Conservation (phyloP, 2,888 invertebrate species). For the Cryptocheilus praepositus region DNA sequence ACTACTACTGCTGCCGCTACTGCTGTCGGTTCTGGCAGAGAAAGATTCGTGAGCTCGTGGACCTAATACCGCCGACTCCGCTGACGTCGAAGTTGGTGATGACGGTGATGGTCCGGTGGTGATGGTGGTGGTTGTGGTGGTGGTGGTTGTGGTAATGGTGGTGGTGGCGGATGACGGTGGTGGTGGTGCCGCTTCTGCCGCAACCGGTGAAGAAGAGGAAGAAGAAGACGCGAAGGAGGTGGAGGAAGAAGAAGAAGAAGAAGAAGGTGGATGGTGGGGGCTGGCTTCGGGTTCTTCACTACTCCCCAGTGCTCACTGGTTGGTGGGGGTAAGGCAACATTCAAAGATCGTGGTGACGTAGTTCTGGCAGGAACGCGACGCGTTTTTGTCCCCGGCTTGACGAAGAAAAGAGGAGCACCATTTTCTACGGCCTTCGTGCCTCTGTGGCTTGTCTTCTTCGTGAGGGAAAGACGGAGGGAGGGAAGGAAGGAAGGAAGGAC, state of each 20-base stretch:
- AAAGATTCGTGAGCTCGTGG: neutral
- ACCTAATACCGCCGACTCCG: conserved; percentile 7
- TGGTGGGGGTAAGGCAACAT: conserved; percentile 70
- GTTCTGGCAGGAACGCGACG: conserved; percentile 70
- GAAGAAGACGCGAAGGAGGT: conserved; percentile 28
- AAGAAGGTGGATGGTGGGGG: conserved; percentile 18
- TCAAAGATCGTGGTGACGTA: conserved; percentile 73
- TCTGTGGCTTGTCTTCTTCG: conserved; percentile 21
- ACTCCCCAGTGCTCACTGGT: conserved; percentile 32
- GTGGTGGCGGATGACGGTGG: conserved; percentile 23
- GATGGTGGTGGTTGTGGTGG: conserved; percentile 22
- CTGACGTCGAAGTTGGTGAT: conserved; percentile 1
- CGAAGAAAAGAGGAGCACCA: conserved; percentile 44
- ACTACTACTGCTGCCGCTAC: neutral
- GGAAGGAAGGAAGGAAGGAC: neutral
- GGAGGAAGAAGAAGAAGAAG: conserved; percentile 41
- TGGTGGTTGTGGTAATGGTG: conserved; percentile 26
- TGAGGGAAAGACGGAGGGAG: conserved; percentile 4
- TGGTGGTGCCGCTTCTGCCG: conserved; percentile 22
- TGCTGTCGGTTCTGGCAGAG: neutral
- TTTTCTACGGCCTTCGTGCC: conserved; percentile 41
- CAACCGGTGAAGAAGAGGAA: conserved; percentile 20
- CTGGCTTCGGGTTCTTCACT: conserved; percentile 36
- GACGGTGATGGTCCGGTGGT: conserved; percentile 30
- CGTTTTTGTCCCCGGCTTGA: conserved; percentile 63